phyloP scores from a whole-genome alignment of 2,888 invertebrate species.

The Congeria kusceri region DNA sequence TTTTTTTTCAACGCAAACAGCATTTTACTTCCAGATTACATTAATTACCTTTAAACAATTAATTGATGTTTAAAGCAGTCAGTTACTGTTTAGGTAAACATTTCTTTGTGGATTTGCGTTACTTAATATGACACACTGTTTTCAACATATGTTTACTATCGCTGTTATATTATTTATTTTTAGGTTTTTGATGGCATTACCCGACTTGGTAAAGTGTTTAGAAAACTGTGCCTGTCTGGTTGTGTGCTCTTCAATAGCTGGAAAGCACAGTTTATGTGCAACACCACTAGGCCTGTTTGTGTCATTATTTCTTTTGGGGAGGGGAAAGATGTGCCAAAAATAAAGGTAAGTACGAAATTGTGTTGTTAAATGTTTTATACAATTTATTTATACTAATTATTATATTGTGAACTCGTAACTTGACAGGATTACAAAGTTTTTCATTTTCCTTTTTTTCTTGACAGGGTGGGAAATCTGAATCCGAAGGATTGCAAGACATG shows the following conservation, averaged over 20 bases:
- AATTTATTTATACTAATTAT: no score
- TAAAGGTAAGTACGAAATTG: constrained; percentile 31
- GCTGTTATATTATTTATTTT: constrained; percentile 18
- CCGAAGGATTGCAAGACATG: constrained; percentile 60
- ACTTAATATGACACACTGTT: no score
- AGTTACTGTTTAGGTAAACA: no score
- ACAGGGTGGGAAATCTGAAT: constrained; percentile 22
- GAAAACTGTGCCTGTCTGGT: constrained; percentile 74
- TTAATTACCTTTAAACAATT: no score
- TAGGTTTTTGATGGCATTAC: constrained; percentile 78
- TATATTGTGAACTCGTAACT: no score
- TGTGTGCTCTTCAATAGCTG: constrained; percentile 78
- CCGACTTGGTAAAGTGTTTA: constrained; percentile 73
- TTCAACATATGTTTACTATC: no score
- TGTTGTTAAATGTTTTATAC: no score
- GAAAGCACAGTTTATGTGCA: constrained; percentile 64
- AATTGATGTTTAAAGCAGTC: no score
- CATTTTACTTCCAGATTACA: no score
- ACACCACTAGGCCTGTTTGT: constrained; percentile 55
- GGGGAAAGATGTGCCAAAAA: constrained; percentile 18
- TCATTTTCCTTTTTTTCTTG: background rate
- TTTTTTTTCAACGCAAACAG: no score
- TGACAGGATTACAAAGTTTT: no score
- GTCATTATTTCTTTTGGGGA: constrained; percentile 69
- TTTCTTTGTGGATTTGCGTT: no score